These are phyloP conservation scores for Ceyx erithaca DNA, from an alignment of 2,797 vertebrate genomes.

Conservation along the genomic window DNA sequence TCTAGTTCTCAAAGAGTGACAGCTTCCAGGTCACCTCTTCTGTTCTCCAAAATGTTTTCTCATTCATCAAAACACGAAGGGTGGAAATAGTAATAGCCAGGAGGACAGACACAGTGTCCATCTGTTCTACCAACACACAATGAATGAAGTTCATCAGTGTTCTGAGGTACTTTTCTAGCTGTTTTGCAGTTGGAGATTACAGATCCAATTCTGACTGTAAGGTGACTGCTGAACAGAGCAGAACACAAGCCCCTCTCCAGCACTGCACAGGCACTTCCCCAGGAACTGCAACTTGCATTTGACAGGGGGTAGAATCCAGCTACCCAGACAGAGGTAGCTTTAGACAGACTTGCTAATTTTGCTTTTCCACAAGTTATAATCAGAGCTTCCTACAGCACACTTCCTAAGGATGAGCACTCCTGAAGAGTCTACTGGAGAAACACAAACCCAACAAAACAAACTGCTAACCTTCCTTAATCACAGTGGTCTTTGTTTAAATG, in stretches of 20 bases:
- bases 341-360: constrained; percentile 20
- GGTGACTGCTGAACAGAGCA: not conserved
- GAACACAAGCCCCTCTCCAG: not conserved
- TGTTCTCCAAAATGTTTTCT: not conserved
- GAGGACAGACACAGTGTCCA: not conserved
- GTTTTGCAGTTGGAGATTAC: not conserved
- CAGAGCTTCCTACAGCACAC: not conserved
- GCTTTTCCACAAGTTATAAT: constrained; percentile 3
- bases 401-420: not conserved
- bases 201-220: not conserved
- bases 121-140: not conserved
- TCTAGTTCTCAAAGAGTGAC: not conserved
- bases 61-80: not conserved
- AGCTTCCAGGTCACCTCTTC: not conserved
- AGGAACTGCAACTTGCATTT: not conserved
- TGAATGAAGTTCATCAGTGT: not conserved
- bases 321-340: not conserved
- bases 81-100: not conserved
- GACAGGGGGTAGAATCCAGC: not conserved
- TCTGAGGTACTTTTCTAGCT: not conserved
- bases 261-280: not conserved
- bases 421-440: not conserved
- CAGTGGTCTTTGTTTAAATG: constrained; percentile 17
- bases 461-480: constrained; percentile 28
- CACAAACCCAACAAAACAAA: not conserved